Conservation (phyloP, 2,797 vertebrate genomes). For the Arctocebus calabarensis region DNA sequence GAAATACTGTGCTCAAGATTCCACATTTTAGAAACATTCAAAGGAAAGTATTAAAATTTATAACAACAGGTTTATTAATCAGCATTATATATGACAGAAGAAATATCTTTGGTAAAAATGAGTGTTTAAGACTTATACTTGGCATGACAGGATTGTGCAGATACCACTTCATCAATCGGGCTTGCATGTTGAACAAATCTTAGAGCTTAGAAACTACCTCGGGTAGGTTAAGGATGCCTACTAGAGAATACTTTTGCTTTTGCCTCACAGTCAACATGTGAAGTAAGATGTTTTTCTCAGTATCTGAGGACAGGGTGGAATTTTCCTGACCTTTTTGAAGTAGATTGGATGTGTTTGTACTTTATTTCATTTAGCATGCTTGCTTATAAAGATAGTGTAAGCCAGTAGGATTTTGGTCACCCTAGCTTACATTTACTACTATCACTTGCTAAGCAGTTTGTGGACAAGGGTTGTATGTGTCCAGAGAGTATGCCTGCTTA, state of each 20-base stretch:
- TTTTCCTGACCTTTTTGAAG: not conserved
- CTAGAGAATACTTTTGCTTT: not conserved
- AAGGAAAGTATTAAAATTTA: not conserved
- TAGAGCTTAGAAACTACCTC: not conserved
- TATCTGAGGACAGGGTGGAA: not conserved
- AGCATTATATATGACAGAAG: not conserved
- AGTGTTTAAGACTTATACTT: not conserved
- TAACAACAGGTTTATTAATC: not conserved
- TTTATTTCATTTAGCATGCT: not conserved
- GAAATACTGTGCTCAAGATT: not conserved
- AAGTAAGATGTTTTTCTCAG: not conserved
- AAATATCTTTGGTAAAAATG: not conserved
- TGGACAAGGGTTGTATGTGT: not conserved
- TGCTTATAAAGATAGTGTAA: not conserved
- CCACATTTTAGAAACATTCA: not conserved
- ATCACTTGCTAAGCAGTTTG: not conserved
- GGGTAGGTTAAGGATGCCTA: not conserved
- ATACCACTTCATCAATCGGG: not conserved
- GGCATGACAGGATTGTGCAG: not conserved
- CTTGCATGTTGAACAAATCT: not conserved
- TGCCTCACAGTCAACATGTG: not conserved
- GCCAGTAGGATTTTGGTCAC: not conserved
- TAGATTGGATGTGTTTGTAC: not conserved
- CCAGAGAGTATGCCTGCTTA: not conserved
- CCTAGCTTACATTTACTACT: not conserved